Evolutionary conservation across 2,888 invertebrate species (phyloP), one percentile per base, ranked within the genome.

Genomic region (Blastobasis adustella): DNA sequence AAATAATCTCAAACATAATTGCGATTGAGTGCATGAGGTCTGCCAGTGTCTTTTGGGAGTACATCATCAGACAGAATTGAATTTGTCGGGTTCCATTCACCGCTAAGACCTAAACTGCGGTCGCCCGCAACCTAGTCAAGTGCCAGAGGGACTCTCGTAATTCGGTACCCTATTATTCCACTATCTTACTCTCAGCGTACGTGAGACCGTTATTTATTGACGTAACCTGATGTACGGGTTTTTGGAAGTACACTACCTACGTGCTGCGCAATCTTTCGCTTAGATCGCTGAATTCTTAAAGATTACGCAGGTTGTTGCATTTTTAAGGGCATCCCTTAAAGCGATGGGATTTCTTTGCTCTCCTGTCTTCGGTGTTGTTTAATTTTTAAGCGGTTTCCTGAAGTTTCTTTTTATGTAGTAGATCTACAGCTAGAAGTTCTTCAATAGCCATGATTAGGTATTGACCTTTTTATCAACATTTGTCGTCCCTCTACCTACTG

Each of bases 171-270:
- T 70, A 76, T 79, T 79, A 82, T 79, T 75, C 70, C 65, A 71
- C 71, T 72, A 75, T 75, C 66, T 70, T 63, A 65, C 65, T 69
- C 69, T 64, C 59, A 58, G 57, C 62, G 68, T 67, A 76, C 75
- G 71, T 76, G 74, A 72, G 66, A 61, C 60, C 65, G 59, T 71
- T 76, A 76, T 77, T 79, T 79, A 81, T 76, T 73, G 69, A 69
- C 69, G 59, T 63, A 65, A 67, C 67, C 62, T 67, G 65, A 70
- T 71, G 66, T 71, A 65, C 62, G 65, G 62, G 63, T 65, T 62
- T 68, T 58, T 62, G 60, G 61, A 62, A 64, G 65, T 66, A 59
- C 67, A 68, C 61, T 67, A 69, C 68, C 61, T 67, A 69, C 69
- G 66, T 65, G 67, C 60, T 50, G 54, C 55, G 58, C 62, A 64